Evolutionary conservation across 2,113 vertebrate genomes (phyloP), one percentile per base, ranked within the genome.

Genomic region (Syngnathus scovelli): DNA sequence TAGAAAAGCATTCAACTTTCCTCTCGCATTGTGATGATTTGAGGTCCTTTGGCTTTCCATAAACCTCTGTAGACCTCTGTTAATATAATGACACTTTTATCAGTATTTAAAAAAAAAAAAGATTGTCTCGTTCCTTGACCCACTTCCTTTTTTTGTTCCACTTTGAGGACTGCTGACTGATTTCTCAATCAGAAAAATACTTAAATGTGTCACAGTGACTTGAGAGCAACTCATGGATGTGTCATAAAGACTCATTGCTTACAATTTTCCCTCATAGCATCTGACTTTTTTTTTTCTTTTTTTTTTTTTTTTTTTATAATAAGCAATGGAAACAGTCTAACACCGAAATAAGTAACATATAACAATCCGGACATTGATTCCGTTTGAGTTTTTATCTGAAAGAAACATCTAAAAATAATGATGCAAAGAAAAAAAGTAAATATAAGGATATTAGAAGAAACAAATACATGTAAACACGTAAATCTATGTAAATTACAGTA

Each of bases 111-210:
- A 37, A 10, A 13, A 36, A n/a, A 37, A 18, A 33, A 8, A 12
- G 11, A 36, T 60, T 36, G 58, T 8, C 33, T 60, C 37, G 15
- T 59, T 12, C 56, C 2, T n/a, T 41, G 10, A 43, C 19, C 19
- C 60, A 62, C 60, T 62, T 62, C 38, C 37, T n/a, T 61, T n/a
- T 43, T 41, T 62, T 43, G 10, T 44, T 2, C 38, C 38, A 61
- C 2, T 39, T 23, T 43, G 5, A 18, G n/a, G 36, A 21, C 59
- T 61, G 59, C 38, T 61, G 60, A 43, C 39, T 44, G 11, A 62
- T 62, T 62, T 44, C n/a, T 15, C 38, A 23, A 23, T 36, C 5
- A 23, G 39, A 5, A 38, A 61, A 61, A 13, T 23, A 43, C 2
- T 59, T 7, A 61, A 61, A 43, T 43, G n/a, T 23, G 60, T 61